Base-by-base conservation (phyloP, 2,888 invertebrate genomes). In the Monoplex corrugatus region DNA sequence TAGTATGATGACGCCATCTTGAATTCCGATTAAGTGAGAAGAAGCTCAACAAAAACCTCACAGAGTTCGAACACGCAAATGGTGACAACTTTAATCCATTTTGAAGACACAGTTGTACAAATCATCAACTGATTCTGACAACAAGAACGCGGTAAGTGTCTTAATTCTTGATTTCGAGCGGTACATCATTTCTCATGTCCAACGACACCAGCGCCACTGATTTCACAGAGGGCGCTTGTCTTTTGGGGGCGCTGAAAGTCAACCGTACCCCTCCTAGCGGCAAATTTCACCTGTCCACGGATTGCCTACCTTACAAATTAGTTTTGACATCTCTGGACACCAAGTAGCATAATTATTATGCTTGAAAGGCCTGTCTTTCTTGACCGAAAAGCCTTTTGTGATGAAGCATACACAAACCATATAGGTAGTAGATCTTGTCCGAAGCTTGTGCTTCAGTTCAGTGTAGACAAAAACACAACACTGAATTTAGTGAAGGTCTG, bases 171-270 rank as follows among this genome's bases (percentile, higher is more conserved):
- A 38, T 32, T 23, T 28, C 68, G n/a, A 28, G 40, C 35, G 38
- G 32, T 38, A 8, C 50, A 43, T 35, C 35, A 43, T 35, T 13
- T 13, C 68, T 57, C 86, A n/a, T 16, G 5, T 23, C 45, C 38
- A 35, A 23, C 68, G 88, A 82, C 83, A n/a, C 32, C 88, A 83
- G 88, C 88, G 88, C 88, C 88, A 68, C 88, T 88, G 87, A 28
- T 88, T 86, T 87, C 89, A 90, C 92, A 92, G 93, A 90, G 92
- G 93, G 93, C 93, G 93, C 93, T 93, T 91, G 91, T 87, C 90
- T 87, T 90, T 91, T 92, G 93, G 92, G 92, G 92, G 93, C 93
- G 93, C 93, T 93, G 91, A 89, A 80, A 90, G 89, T 88, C 72
- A 90, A 89, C 82, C 89, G 88, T 89, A 86, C 89, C 91, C 91